phyloP scores from a whole-genome alignment of 1,140 invertebrate species.

The Cecropterus lyciades region DNA sequence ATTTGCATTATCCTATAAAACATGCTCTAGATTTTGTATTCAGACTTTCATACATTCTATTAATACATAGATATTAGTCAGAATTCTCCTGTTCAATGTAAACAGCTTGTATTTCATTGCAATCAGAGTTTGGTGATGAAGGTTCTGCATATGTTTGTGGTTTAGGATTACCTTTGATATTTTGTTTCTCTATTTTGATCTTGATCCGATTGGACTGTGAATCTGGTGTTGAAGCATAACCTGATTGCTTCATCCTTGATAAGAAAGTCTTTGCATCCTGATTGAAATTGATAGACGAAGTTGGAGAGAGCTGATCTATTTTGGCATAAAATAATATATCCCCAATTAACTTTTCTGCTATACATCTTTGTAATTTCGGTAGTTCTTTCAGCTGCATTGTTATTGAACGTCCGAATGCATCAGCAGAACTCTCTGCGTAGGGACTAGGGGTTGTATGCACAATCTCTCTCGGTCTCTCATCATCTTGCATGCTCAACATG shows the following conservation, averaged over 20 bases:
- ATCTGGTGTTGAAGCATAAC: background rate
- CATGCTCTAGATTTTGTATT: too few species aligned
- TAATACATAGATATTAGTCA: background rate
- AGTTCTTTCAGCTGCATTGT: background rate
- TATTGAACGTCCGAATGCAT: background rate
- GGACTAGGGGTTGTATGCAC: background rate
- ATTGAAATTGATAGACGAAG: background rate
- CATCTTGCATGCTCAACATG: background rate
- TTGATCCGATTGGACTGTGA: background rate
- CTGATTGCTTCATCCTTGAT: background rate
- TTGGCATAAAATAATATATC: conserved; percentile 5
- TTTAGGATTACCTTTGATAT: background rate
- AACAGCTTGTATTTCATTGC: conserved; percentile 1
- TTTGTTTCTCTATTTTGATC: background rate
- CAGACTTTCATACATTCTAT: background rate
- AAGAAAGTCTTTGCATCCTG: background rate
- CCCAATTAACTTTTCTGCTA: background rate
- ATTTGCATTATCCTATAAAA: too few species aligned
- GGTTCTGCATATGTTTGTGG: conserved; percentile 1
- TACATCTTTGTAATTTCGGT: background rate
- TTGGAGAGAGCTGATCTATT: background rate
- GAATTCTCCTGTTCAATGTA: background rate
- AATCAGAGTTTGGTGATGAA: background rate
- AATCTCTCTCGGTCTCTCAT: background rate
- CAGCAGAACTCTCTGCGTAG: background rate